phyloP scores from a whole-genome alignment of 92 coral and sea anemone species.

The Actinernus sp. region DNA sequence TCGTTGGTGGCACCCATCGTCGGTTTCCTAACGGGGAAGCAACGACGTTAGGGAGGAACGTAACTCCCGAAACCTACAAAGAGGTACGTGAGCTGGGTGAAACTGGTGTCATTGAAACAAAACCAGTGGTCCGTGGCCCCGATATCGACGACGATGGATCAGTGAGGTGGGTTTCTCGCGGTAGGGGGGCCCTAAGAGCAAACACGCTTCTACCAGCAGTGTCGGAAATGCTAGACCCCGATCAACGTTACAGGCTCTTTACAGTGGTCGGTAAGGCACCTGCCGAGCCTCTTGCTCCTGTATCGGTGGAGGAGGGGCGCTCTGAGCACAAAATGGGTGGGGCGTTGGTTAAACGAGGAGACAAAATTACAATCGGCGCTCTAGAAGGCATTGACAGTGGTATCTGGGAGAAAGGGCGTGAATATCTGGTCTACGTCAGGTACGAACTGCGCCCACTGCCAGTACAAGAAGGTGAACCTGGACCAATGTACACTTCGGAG shows the following conservation, averaged over 20 bases:
- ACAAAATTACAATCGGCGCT: constrained; percentile 10
- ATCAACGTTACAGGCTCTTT: constrained; percentile 1
- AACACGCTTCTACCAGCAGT: neutral
- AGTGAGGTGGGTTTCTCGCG: too few relatives aligned
- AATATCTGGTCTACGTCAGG: too few relatives aligned
- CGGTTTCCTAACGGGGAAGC: too few relatives aligned
- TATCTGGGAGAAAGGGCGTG: neutral
- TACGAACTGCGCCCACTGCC: too few relatives aligned
- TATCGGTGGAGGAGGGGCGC: constrained; percentile 1
- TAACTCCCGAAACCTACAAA: constrained; percentile 5
- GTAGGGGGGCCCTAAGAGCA: too few relatives aligned
- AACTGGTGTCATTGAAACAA: neutral
- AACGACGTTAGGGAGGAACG: too few relatives aligned
- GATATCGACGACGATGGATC: too few relatives aligned
- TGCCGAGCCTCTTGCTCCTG: too few relatives aligned
- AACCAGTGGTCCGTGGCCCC: too few relatives aligned
- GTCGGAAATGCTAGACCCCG: constrained; percentile 1
- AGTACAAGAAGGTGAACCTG: too few relatives aligned
- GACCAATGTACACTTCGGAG: neutral
- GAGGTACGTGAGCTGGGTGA: constrained; percentile 8
- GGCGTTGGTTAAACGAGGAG: neutral
- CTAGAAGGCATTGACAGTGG: neutral
- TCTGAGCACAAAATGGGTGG: neutral
- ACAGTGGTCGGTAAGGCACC: too few relatives aligned
- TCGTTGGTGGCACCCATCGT: too few relatives aligned